These are phyloP conservation scores for Eidolon helvum DNA, from an alignment of 2,113 vertebrate genomes.

Conservation along the genomic window DNA sequence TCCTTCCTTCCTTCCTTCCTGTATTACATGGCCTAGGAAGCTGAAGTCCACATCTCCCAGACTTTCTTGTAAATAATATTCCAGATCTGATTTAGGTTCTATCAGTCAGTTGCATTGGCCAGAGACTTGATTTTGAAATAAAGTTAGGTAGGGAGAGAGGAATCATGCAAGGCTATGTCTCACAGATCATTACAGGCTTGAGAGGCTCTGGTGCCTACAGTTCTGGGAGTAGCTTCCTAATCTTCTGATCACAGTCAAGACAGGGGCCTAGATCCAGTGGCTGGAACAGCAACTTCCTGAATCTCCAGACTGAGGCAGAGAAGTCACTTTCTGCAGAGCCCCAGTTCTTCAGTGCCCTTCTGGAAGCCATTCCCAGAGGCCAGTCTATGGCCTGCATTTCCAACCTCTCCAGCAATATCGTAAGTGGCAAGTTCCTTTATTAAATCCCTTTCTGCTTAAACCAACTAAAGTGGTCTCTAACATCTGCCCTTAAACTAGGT, in stretches of 20 bases:
- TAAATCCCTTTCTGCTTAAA: neutral
- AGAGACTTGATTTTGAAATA: neutral
- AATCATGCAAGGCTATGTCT: neutral
- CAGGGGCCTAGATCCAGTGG: too few relatives aligned
- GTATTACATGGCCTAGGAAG: neutral
- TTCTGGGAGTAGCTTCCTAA: neutral
- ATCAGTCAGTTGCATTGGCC: neutral
- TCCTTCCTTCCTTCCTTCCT: neutral
- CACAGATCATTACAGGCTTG: neutral
- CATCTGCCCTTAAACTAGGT: neutral
- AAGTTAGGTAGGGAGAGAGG: neutral
- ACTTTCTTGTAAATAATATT: neutral
- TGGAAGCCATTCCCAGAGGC: neutral
- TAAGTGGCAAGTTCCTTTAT: neutral
- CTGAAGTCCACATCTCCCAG: neutral
- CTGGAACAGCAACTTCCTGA: neutral
- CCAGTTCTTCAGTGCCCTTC: neutral
- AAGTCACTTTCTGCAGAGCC: neutral
- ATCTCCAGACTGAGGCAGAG: neutral
- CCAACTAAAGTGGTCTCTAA: neutral
- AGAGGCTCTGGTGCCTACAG: neutral
- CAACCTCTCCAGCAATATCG: neutral
- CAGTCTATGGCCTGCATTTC: too few relatives aligned
- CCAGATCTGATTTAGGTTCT: neutral
- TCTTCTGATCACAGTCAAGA: neutral